Base-by-base conservation (phyloP, 53 echinoderm and acorn worm genomes). In the Zoroaster sp. region DNA sequence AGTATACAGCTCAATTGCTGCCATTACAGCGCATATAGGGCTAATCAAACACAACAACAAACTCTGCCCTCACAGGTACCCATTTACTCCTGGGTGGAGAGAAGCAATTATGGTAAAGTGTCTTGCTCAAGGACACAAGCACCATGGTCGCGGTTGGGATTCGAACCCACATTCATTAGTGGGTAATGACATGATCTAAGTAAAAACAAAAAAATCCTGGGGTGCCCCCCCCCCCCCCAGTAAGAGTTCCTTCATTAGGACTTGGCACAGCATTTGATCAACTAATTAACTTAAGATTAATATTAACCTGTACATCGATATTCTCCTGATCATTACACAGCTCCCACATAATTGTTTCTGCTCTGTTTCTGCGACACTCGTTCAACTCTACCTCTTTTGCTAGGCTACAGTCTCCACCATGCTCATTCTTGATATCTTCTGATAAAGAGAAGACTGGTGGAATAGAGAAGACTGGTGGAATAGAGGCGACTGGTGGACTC, bases 271-370 rank as follows among this genome's bases (percentile, higher is more conserved):
- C 69, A 69, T 14, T 13, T 3, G 3, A 34, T 34, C 13, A 20
- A 20, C 36, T 18, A 14, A 8, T 13, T 8, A 3, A 15, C 35
- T 69, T 1, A 0, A 35, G 35, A 11, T 4, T 5, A 4, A 11
- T 18, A 41, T 36, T 18, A 12, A 83, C 83, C 83, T 83, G 83
- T 13, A 83, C 41, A 46, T 71, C 71, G 3, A 45, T 69, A 71
- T 83, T 83, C 30, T 83, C 83, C 36, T 83, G 37, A 8, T 83
- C 83, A 51, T 71, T 83, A 47, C 69, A 70, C 35, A 49, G 44
- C 21, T 83, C 83, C 83, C 83, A 83, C 83, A 71, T 70, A 33
- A 83, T 83, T 0, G 83, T 83, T 36, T 83, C 71, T 9, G 83
- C 68, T 49, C 83, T 17, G 23, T 83, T 71, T 46, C 83, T 43